Conservation (phyloP, 2,113 vertebrate genomes). For the Limnothrissa miodon region DNA sequence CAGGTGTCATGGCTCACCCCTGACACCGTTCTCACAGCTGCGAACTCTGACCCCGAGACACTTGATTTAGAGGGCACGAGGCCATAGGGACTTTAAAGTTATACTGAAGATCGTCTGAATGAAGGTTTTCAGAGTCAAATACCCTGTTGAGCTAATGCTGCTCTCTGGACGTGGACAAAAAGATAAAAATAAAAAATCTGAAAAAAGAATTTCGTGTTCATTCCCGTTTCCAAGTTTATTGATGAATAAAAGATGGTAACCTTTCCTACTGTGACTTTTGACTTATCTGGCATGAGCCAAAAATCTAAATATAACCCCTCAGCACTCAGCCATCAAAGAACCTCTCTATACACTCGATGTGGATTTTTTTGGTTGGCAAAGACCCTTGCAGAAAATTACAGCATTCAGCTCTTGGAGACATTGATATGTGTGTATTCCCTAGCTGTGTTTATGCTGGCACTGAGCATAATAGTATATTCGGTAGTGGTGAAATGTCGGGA, state of each 20-base stretch:
- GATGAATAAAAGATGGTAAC: not conserved
- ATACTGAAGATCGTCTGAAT: not conserved
- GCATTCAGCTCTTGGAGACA: not conserved
- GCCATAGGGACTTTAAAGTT: not conserved
- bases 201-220: too few relatives aligned
- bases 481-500: constrained; percentile 1
- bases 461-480: not conserved
- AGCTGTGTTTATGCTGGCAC: not conserved
- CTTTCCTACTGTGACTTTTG: not conserved
- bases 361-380: not conserved
- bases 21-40: constrained; percentile 23
- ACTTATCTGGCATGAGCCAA: not conserved
- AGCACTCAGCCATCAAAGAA: not conserved
- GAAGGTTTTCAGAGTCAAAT: not conserved
- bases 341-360: not conserved
- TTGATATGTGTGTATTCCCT: not conserved
- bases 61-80: constrained; percentile 4
- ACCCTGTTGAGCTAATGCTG: not conserved
- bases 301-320: not conserved
- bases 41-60: constrained; percentile 34
- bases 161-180: not conserved
- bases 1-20: constrained; percentile 25
- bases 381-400: not conserved
- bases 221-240: not conserved
- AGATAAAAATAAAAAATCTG: too few relatives aligned